phyloP scores from a whole-genome alignment of 2,113 vertebrate genomes.

The Oxyruncus cristatus region DNA sequence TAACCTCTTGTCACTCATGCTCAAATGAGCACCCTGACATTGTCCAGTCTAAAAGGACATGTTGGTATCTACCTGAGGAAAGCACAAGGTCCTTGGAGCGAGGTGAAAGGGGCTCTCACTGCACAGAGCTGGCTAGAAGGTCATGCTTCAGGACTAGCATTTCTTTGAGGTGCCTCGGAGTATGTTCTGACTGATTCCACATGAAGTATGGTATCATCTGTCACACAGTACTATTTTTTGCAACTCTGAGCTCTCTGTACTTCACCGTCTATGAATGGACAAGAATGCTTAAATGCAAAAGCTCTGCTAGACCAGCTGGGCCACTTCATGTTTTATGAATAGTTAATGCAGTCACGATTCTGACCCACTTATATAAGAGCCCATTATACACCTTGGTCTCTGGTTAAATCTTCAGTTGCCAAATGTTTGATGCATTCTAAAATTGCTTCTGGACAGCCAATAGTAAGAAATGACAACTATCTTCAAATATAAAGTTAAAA shows the following conservation, averaged over 20 bases:
- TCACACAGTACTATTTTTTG: neutral
- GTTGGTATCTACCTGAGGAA: neutral
- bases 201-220: neutral
- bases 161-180: neutral
- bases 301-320: neutral
- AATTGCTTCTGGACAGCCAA: neutral
- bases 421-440: neutral
- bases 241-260: neutral
- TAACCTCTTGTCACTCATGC: fast-evolving
- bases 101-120: neutral
- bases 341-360: neutral
- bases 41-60: neutral
- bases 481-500: neutral
- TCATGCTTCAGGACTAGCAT: neutral
- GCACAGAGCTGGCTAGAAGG: neutral
- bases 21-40: neutral
- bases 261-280: neutral
- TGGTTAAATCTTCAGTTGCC: neutral
- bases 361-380: neutral
- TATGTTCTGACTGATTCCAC: neutral
- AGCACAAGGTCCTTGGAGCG: neutral
- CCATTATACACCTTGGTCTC: neutral
- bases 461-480: neutral
- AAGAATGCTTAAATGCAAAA: neutral
- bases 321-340: neutral